Conservation (phyloP, 2,113 vertebrate species). For the Danionella cerebrum region DNA sequence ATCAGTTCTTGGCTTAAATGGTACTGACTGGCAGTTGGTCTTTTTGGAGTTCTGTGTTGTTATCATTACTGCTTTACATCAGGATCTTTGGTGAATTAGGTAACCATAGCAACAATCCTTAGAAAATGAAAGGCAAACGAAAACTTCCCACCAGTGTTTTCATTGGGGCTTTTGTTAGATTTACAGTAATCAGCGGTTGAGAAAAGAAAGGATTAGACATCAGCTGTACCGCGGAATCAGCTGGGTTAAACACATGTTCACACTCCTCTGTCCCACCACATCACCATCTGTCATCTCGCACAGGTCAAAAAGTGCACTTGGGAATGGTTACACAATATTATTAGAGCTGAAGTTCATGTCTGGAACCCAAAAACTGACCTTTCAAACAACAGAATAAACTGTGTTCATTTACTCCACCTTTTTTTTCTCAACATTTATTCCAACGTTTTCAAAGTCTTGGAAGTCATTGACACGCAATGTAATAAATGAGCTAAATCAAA, state of each 20-base stretch:
- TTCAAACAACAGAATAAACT: no score
- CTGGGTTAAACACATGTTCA: neutral
- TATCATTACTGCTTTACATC: slow-evolving; percentile 10
- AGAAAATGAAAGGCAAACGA: slow-evolving; percentile 7
- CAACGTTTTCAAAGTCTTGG: no score
- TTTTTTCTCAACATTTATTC: no score
- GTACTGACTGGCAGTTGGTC: neutral
- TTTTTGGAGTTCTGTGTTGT: neutral
- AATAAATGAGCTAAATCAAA: no score
- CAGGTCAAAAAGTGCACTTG: neutral
- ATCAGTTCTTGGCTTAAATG: no score
- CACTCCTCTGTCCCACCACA: neutral
- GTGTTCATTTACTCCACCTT: no score
- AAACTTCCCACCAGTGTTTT: neutral
- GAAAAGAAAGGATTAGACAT: neutral
- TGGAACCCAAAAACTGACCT: neutral
- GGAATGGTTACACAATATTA: neutral
- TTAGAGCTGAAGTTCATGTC: neutral
- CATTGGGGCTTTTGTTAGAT: neutral
- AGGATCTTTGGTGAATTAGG: slow-evolving; percentile 17
- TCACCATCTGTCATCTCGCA: slow-evolving; percentile 1
- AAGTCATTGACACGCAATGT: no score
- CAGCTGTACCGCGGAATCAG: neutral
- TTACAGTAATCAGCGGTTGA: neutral
- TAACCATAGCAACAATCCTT: slow-evolving; percentile 13